Evolutionary conservation across 2,888 invertebrate species (phyloP), one percentile per base, ranked within the genome.

Genomic region (Metalampra italica): DNA sequence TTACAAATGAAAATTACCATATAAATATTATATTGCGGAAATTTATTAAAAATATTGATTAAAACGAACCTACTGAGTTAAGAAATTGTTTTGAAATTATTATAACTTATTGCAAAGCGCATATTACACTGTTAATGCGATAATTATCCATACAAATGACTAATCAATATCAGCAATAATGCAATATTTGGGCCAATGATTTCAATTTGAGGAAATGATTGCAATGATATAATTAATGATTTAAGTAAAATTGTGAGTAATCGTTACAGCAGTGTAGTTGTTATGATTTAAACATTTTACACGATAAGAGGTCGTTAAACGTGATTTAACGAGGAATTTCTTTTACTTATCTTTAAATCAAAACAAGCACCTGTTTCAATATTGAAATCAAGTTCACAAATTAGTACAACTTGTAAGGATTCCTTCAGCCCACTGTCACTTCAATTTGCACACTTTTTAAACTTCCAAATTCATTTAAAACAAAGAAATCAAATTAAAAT

Each of bases 161-260:
- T 32, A 49, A 45, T 49, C 50, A 43, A 45, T 45, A 49, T 36
- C 45, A 40, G 34, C n/a, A 42, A 30, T 38, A 38, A 44, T 34
- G 43, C 15, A 43, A 44, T 37, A 44, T 47, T 48, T 48, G n/a
- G 29, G 43, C 22, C 48, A 45, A 45, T 37, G 22, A 29, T 37
- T 45, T n/a, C 37, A 29, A 37, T 45, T 38, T 14, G 12, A 22
- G 12, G 12, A 37, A 12, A 37, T 13, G 11, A 13, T 12, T 37
- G 12, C 13, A 37, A 22, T 37, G 12, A n/a, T n/a, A 8, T 29
- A 29, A 41, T 22, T 41, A 41, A 42, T 9, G 40, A 41, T n/a
- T 29, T 42, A 42, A 29, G 22, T 39, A 40, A 42, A 30, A 3
- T 29, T 42, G 12, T 9, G 30, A 8, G 30, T 39, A 39, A 39